phyloP scores from a whole-genome alignment of 2,888 invertebrate genomes.

The Orthosia gracilis region DNA sequence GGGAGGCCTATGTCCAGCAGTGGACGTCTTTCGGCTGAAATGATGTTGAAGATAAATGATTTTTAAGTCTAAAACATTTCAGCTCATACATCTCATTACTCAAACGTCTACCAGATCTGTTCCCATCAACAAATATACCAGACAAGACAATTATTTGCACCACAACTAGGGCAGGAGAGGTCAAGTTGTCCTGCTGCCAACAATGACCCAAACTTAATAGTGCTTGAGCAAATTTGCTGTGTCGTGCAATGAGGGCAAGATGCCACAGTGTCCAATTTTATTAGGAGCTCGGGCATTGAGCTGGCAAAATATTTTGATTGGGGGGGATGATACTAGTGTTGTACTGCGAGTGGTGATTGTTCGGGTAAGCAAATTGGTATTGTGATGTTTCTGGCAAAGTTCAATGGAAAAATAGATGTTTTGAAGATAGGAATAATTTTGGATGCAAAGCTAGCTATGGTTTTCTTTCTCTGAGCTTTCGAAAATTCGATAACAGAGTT shows the following conservation, averaged over 20 bases:
- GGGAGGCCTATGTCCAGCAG: too few relatives aligned
- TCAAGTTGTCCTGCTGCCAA: conserved; percentile 21
- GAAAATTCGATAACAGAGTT: too few relatives aligned
- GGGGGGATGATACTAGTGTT: background rate
- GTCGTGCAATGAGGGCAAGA: conserved; percentile 44
- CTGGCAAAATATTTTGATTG: conserved; percentile 30
- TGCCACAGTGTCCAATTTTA: conserved; percentile 15
- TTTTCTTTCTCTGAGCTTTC: too few relatives aligned
- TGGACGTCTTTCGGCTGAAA: too few relatives aligned
- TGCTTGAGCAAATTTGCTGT: conserved; percentile 56
- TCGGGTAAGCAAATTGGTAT: background rate
- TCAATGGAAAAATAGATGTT: too few relatives aligned
- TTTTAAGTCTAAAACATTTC: too few relatives aligned
- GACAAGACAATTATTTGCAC: conserved; percentile 37
- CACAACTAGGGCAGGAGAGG: conserved; percentile 30
- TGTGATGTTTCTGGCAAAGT: too few relatives aligned
- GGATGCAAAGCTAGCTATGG: too few relatives aligned
- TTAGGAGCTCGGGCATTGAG: background rate
- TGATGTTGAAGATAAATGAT: too few relatives aligned
- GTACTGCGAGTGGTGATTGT: background rate
- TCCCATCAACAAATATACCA: background rate
- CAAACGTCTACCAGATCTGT: background rate
- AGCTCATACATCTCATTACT: too few relatives aligned
- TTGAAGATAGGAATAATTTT: too few relatives aligned
- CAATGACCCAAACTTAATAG: conserved; percentile 36